Conservation (phyloP, 2,888 invertebrate species). For the Blastobasis lacticolella region DNA sequence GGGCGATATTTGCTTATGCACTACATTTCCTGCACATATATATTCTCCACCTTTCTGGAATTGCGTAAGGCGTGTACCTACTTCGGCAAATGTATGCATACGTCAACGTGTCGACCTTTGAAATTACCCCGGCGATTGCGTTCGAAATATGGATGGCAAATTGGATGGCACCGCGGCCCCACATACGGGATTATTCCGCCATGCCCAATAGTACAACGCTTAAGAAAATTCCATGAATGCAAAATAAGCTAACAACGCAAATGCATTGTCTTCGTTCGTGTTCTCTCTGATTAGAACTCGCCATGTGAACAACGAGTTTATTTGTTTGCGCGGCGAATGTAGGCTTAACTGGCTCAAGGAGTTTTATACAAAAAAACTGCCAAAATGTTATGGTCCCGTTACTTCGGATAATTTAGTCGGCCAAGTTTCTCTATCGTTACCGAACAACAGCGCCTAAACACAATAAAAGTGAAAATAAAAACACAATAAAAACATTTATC, state of each 20-base stretch:
- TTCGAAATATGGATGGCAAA: constrained; percentile 67
- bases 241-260: constrained; percentile 58
- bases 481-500: constrained; percentile 49
- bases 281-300: constrained; percentile 52
- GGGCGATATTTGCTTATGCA: neutral
- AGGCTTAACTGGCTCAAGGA: neutral
- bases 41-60: too few relatives aligned
- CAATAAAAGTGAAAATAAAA: constrained; percentile 14
- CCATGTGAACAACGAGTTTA: constrained; percentile 20
- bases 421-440: neutral
- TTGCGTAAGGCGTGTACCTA: too few relatives aligned
- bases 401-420: neutral
- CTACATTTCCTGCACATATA: neutral
- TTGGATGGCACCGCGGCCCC: constrained; percentile 51
- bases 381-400: neutral
- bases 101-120: constrained; percentile 45
- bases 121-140: constrained; percentile 61
- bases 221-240: constrained; percentile 70
- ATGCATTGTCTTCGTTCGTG: constrained; percentile 50
- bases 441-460: neutral
- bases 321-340: neutral
- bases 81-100: neutral
- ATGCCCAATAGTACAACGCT: constrained; percentile 51
- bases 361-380: too few relatives aligned
- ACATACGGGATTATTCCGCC: constrained; percentile 40